A percentile compares a stretch with the other conserved stretches of the same genome.
Evolutionary conservation across 2,797 vertebrate species (phyloP).

Genomic region (Distichodus sexfasciatus): DNA sequence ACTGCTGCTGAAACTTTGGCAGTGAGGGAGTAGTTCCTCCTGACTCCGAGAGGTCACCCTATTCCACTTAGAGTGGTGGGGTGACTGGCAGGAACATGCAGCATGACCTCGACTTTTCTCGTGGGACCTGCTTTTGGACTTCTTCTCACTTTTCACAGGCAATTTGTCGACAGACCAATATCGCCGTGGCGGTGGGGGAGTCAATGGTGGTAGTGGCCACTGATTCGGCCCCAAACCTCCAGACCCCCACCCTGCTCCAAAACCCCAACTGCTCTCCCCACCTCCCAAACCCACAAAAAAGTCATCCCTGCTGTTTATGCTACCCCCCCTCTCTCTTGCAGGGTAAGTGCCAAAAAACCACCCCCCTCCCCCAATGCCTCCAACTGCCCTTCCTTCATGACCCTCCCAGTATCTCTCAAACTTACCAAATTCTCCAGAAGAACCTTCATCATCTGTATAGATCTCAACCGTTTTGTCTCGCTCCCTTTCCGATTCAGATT

Average conservation of each 20-base stretch:
- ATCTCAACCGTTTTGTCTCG: slow-evolving; percentile 70
- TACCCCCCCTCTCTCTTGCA: slow-evolving; percentile 74
- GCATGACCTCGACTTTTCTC: slow-evolving; percentile 67
- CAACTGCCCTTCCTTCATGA: slow-evolving; percentile 73
- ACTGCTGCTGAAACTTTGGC: slow-evolving; percentile 71
- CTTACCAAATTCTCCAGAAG: slow-evolving; percentile 80
- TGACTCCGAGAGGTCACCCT: slow-evolving; percentile 69
- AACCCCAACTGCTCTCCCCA: slow-evolving; percentile 67
- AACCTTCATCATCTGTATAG: slow-evolving; percentile 71
- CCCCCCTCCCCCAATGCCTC: slow-evolving; percentile 77
- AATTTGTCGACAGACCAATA: slow-evolving; percentile 94
- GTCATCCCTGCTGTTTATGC: slow-evolving; percentile 76
- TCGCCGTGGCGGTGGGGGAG: slow-evolving; percentile 76
- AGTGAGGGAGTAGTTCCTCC: slow-evolving; percentile 74
- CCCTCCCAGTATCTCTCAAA: slow-evolving; percentile 81
- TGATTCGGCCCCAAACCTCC: slow-evolving; percentile 60
- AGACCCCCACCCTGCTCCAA: slow-evolving; percentile 68
- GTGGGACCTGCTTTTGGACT: slow-evolving; percentile 69
- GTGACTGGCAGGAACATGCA: slow-evolving; percentile 69
- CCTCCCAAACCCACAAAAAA: slow-evolving; percentile 67
- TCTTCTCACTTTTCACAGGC: slow-evolving; percentile 77
- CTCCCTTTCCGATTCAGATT: slow-evolving; percentile 71
- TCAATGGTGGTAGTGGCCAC: slow-evolving; percentile 71
- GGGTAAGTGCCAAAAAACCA: slow-evolving; percentile 82
- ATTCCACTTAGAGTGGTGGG: slow-evolving; percentile 73